Conservation (phyloP, 2,888 invertebrate species). For the Lissonota sp. region DNA sequence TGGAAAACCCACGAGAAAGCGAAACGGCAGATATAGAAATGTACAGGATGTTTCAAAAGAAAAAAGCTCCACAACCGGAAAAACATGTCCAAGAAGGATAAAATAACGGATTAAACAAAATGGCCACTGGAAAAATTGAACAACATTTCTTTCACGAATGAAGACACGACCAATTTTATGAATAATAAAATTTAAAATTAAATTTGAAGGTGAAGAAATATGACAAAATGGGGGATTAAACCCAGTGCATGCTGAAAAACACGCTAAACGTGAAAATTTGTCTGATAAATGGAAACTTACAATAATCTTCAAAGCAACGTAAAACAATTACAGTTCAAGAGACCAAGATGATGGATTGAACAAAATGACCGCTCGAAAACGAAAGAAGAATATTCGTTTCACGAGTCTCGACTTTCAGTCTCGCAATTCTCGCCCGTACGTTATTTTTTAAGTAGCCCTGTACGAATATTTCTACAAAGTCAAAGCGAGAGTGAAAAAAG, state of each 20-base stretch:
- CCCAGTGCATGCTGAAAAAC: no score
- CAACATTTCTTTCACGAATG: neutral
- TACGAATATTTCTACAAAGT: constrained; percentile 42
- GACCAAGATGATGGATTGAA: neutral
- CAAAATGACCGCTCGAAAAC: neutral
- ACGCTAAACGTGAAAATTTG: no score
- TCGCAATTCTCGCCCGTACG: neutral
- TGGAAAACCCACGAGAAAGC: constrained; percentile 38
- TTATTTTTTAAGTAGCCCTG: constrained; percentile 19
- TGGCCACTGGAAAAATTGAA: neutral
- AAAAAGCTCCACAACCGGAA: constrained; percentile 13
- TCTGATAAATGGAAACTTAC: no score
- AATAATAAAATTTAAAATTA: no score
- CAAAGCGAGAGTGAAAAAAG: constrained; percentile 48
- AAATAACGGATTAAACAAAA: neutral
- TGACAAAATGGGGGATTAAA: no score
- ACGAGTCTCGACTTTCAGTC: no score
- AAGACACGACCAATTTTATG: no score
- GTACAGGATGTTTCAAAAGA: constrained; percentile 54
- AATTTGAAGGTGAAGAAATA: no score
- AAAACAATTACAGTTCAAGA: no score
- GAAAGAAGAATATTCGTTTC: neutral
- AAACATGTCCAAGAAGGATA: neutral
- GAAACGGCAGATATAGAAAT: constrained; percentile 54
- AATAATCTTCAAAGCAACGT: no score